Base-by-base conservation (phyloP, 2,888 invertebrate genomes). In the Drosophila affinis region DNA sequence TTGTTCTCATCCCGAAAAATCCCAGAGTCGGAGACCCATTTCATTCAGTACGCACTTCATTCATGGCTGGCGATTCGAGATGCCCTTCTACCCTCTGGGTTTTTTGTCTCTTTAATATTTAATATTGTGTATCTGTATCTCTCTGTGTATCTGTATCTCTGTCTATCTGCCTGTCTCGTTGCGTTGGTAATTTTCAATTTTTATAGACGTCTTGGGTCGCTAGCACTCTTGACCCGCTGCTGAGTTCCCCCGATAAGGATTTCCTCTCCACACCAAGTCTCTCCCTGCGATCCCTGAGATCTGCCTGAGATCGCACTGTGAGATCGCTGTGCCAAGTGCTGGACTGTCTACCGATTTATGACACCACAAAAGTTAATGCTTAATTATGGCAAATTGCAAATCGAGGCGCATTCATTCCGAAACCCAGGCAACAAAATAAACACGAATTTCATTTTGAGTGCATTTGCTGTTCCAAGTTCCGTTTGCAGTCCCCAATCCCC, bases 361-460 rank as follows among this genome's bases (percentile, higher is more conserved):
- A 39, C 58, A 44, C 39, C 53, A 63, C n/a, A 39, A 57, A 56
- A 34, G 70, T 70, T 88, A 83, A 83, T 83, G 81, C 83, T 88
- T 88, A 83, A 88, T 88, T 83, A 88, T 88, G 84, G 89, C 89
- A 88, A 88, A 88, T 88, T 82, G 88, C 88, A 81, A 82, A 72
- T 72, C 64, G 81, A 59, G 56, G 6, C 14, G 14, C 34, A 34
- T 34, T 34, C 34, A 32, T 32, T 32, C 3, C 9, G 12, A 34
- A 21, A 21, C 3, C 12, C 34, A 7, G n/a, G 65, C 71, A 84
- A 87, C 78, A 87, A 73, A 84, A 68, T 83, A 73, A 83, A 84
- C 88, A 79, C 84, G 83, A 83, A 79, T 86, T 81, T 79, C 34
- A 61, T 65, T 77, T 69, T 69, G 76, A 73, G 44, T 71, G 77